These are phyloP conservation scores for Leptobrachium leishanense DNA, from an alignment of 2,113 vertebrate species.

Conservation along the genomic window DNA sequence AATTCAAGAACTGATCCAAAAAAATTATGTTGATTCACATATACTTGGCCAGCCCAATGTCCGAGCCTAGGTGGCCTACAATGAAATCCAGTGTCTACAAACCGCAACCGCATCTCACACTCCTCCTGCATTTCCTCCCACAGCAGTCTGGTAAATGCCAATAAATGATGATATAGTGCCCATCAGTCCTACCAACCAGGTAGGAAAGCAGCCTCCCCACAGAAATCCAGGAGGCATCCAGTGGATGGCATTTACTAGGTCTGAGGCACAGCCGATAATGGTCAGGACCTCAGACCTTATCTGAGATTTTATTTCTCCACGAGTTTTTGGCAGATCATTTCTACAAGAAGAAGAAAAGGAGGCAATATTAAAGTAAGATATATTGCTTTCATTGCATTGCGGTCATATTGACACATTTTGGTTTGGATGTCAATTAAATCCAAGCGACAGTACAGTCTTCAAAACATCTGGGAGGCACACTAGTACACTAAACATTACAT, in stretches of 20 bases:
- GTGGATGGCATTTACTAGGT: constrained; percentile 85
- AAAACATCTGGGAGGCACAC: no score
- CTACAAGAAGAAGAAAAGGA: constrained; percentile 10
- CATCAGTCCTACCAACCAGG: constrained; percentile 89
- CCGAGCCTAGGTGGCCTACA: no score
- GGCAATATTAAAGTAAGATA: no score
- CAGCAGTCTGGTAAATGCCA: constrained; percentile 73
- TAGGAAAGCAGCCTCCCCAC: constrained; percentile 85
- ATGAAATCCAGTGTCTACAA: no score
- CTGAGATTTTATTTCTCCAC: constrained; percentile 30
- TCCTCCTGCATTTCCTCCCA: constrained; percentile 47
- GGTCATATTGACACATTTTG: no score
- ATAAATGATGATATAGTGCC: constrained; percentile 87
- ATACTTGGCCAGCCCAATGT: no score
- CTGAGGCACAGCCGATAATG: constrained; percentile 72
- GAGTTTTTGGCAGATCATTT: neutral
- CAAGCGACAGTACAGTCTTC: no score
- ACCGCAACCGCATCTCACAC: constrained; percentile 26
- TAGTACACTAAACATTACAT: no score
- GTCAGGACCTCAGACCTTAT: constrained; percentile 69
- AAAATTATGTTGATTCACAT: no score
- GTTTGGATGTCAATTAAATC: no score
- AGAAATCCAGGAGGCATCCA: constrained; percentile 90
- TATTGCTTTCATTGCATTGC: no score
- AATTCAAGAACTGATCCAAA: no score